Conservation (phyloP, 2,797 vertebrate species). For the Pempheris klunzingeri region DNA sequence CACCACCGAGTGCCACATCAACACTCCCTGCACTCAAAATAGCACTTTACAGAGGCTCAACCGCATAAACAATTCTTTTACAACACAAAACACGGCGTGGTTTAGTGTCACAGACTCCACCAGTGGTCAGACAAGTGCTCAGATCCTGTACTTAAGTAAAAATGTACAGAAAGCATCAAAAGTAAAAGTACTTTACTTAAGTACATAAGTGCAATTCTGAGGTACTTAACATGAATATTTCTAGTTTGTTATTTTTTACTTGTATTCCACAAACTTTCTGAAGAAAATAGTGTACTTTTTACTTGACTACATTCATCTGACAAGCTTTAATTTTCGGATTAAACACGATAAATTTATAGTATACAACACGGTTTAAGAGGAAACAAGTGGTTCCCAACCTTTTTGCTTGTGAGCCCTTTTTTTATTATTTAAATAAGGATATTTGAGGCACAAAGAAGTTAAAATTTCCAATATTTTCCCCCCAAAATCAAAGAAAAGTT, state of each 20-base stretch:
- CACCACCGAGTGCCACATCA: slow-evolving; percentile 68
- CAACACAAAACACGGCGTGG: slow-evolving; percentile 13
- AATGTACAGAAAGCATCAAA: neutral
- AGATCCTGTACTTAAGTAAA: neutral
- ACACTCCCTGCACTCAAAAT: slow-evolving; percentile 68
- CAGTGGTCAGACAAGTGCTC: slow-evolving; percentile 11
- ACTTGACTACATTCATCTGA: neutral
- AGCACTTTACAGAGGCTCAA: slow-evolving; percentile 55
- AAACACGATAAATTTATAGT: neutral
- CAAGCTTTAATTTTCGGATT: neutral
- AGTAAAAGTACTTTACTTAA: neutral
- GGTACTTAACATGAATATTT: neutral
- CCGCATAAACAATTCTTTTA: slow-evolving; percentile 60
- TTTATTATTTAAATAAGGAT: neutral
- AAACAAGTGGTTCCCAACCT: neutral
- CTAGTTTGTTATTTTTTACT: neutral
- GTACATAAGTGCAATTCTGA: neutral
- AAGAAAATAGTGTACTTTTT: neutral
- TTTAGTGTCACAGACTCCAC: slow-evolving; percentile 13
- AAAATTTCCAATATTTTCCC: neutral
- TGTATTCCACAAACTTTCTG: neutral
- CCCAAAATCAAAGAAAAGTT: neutral
- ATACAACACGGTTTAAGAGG: neutral
- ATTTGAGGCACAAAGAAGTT: too few species aligned
- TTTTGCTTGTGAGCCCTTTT: neutral